Base-by-base conservation (phyloP, 2,888 invertebrate species). In the Catotricha subobsoleta region DNA sequence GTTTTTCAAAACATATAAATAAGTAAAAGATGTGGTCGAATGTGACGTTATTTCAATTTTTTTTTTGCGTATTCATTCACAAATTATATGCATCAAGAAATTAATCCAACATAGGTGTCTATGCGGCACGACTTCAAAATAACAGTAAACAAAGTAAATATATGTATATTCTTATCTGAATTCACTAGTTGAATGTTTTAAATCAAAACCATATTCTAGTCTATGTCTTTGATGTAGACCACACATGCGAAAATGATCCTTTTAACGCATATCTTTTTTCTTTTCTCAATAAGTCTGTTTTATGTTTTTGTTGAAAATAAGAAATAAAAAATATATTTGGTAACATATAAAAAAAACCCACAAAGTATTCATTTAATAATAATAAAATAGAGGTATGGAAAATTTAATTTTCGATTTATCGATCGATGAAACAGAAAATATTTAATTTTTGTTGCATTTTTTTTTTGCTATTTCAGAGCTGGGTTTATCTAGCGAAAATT, bases 21-120 rank as follows among this genome's bases (percentile, higher is more conserved):
- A n/a, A n/a, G n/a, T n/a, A n/a, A n/a, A n/a, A n/a, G n/a, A n/a
- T n/a, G n/a, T n/a, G n/a, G n/a, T n/a, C n/a, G n/a, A n/a, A n/a
- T n/a, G n/a, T n/a, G n/a, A n/a, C n/a, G n/a, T n/a, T n/a, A n/a
- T n/a, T n/a, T n/a, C n/a, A n/a, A n/a, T n/a, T n/a, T n/a, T n/a
- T n/a, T n/a, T n/a, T n/a, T n/a, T n/a, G n/a, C n/a, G n/a, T n/a
- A n/a, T n/a, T n/a, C n/a, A 33, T 7, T 8, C n/a, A 34, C 33
- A 41, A 37, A 41, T 41, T 41, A 37, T 37, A 41, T 41, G 41
- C 41, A 41, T 41, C 41, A 41, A 37, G 21, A 27, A 41, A 23
- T 41, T 41, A 41, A 41, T 41, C 41, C 37, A 15, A 10, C 18
- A 29, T 41, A 41, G 41, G 41, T 41, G 41, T 41, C 29, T 13